These are phyloP conservation scores for Melanotaenia trifasciata DNA, from an alignment of 2,797 vertebrate species.

Conservation along the genomic window DNA sequence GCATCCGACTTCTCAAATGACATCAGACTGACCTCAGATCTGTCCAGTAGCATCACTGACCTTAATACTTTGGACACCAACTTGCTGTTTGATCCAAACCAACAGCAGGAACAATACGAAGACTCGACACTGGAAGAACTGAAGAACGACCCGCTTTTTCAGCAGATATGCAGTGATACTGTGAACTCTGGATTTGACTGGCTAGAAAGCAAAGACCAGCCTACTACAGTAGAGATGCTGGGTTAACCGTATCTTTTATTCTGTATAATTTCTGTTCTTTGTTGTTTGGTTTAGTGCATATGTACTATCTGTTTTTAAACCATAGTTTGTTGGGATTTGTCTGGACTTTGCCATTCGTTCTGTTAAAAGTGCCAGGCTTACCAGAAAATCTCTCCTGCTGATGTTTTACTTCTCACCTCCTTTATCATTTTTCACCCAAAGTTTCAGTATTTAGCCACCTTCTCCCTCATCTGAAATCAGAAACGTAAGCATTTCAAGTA, in stretches of 20 bases:
- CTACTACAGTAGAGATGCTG: conserved; percentile 98
- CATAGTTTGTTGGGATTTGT: conserved; percentile 84
- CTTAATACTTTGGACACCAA: conserved; percentile 97
- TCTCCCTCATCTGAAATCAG: conserved; percentile 62
- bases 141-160: conserved; percentile 99
- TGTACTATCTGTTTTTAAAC: conserved; percentile 81
- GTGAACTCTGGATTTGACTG: conserved; percentile 98
- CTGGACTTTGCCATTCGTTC: conserved; percentile 93
- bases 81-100: conserved; percentile 97
- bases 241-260: conserved; percentile 86
- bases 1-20: conserved; percentile 95
- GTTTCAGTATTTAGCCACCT: conserved; percentile 66
- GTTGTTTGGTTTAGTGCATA: conserved; percentile 78
- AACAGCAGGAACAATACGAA: conserved; percentile 98
- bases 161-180: conserved; percentile 99
- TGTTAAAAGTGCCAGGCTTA: conserved; percentile 95
- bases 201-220: conserved; percentile 99
- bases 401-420: conserved; percentile 80
- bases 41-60: conserved; percentile 99
- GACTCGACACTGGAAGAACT: conserved; percentile 99
- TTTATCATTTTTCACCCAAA: conserved; percentile 73
- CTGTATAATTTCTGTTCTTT: conserved; percentile 81
- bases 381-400: conserved; percentile 90
- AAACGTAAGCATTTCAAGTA: conserved; percentile 64
- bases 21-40: conserved; percentile 96